Evolutionary conservation across 2,888 invertebrate genomes (phyloP).

Genomic region (Amblyjoppa proteus): DNA sequence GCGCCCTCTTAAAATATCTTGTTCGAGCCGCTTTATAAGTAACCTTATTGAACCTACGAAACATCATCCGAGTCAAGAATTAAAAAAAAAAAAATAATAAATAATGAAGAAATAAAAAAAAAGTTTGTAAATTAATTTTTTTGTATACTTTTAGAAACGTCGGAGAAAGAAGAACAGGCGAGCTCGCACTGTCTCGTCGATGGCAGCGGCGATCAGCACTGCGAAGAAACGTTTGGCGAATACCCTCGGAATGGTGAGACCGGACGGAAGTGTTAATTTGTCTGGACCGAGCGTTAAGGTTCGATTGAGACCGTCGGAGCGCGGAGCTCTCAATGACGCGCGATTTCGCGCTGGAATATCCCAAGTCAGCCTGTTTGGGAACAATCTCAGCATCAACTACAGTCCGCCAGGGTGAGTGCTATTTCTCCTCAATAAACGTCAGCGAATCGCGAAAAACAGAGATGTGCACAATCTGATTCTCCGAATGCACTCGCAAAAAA

Average conservation of each 20-base stretch:
- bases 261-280: slow-evolving; percentile 56
- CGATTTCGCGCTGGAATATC: slow-evolving; percentile 86
- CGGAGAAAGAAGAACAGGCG: slow-evolving; percentile 71
- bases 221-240: slow-evolving; percentile 86
- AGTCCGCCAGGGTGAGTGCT: slow-evolving; percentile 82
- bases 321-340: slow-evolving; percentile 69
- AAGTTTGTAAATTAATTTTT: slow-evolving; percentile 46
- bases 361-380: slow-evolving; percentile 89
- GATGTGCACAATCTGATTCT: slow-evolving; percentile 4
- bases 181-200: slow-evolving; percentile 77
- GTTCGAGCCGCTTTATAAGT: not conserved
- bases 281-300: slow-evolving; percentile 73
- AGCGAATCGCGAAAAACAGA: not conserved
- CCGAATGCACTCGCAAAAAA: not conserved
- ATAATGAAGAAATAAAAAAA: slow-evolving; percentile 12
- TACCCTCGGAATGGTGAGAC: slow-evolving; percentile 85
- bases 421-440: not conserved
- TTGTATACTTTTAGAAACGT: slow-evolving; percentile 76
- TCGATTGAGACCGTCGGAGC: slow-evolving; percentile 64
- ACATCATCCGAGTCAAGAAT: not conserved
- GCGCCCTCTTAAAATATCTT: not conserved
- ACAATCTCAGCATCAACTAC: slow-evolving; percentile 89
- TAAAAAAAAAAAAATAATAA: slow-evolving; percentile 1
- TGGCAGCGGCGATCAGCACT: slow-evolving; percentile 78
- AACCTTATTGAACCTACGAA: not conserved